Conservation (phyloP, 2,888 invertebrate species). For the Theristus sp. region DNA sequence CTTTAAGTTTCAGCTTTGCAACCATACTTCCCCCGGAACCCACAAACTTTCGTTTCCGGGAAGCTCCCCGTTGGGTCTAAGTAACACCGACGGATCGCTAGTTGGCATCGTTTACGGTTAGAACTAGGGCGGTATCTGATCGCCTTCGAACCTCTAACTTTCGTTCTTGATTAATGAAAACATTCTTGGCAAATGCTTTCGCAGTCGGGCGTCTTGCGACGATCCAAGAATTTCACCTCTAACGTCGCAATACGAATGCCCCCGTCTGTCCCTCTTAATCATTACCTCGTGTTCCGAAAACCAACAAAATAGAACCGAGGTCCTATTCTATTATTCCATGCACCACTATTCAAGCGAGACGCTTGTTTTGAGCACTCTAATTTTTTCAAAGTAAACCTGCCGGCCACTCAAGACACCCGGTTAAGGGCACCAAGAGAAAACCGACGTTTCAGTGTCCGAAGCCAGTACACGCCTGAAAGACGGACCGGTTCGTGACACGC, state of each 20-base stretch:
- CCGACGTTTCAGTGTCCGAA: constrained; percentile 11
- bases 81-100: constrained; percentile 41
- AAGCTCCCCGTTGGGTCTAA: constrained; percentile 39
- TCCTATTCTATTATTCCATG: not conserved
- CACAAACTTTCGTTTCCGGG: not conserved
- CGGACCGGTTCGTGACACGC: constrained; percentile 10
- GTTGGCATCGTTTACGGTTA: not conserved
- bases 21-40: not conserved
- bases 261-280: not conserved
- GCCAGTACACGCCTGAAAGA: constrained; percentile 14
- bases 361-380: not conserved
- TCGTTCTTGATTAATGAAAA: not conserved
- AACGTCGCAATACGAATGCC: not conserved
- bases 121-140: not conserved
- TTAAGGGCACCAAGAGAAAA: constrained; percentile 27
- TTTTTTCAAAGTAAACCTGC: not conserved
- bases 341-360: not conserved
- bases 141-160: not conserved
- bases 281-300: not conserved
- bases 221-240: not conserved
- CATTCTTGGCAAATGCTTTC: not conserved
- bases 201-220: not conserved
- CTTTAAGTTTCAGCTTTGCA: not conserved
- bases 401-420: constrained; percentile 13
- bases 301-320: not conserved